These are phyloP conservation scores for Cantharis lateralis DNA, from an alignment of 2,888 invertebrate species.

Conservation along the genomic window DNA sequence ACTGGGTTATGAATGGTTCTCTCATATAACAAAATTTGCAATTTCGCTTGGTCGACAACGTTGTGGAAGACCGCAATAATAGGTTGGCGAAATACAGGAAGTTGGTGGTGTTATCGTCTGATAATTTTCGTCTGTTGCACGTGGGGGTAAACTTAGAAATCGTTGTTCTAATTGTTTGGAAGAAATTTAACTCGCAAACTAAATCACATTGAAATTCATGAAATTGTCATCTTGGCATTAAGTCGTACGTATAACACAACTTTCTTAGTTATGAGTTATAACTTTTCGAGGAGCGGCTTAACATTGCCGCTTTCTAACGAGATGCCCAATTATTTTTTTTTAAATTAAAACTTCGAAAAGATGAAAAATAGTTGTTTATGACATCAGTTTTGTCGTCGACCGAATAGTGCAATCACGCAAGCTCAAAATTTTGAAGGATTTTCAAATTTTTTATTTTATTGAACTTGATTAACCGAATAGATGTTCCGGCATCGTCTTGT, in stretches of 20 bases:
- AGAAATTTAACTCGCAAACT: constrained; percentile 13
- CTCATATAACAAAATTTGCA: background rate
- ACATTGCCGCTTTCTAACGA: background rate
- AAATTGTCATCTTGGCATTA: constrained; percentile 1
- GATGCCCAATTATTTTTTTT: background rate
- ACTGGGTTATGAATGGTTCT: background rate
- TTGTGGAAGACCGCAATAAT: constrained; percentile 4
- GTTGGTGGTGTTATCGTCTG: constrained; percentile 4
- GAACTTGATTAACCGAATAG: no score
- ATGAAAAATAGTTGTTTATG: no score
- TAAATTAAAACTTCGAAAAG: background rate
- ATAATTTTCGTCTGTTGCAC: constrained; percentile 14
- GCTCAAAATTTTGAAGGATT: no score
- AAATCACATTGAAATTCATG: constrained; percentile 8
- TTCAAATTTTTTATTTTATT: no score
- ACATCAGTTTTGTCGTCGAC: no score
- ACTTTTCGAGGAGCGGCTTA: background rate
- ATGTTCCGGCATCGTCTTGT: no score
- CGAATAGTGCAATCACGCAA: no score
- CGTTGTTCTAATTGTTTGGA: constrained; percentile 12
- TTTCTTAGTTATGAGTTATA: background rate
- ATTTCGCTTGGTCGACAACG: background rate
- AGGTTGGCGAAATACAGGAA: constrained; percentile 9
- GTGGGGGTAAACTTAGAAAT: constrained; percentile 14
- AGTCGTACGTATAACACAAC: background rate